Evolutionary conservation across 1,140 invertebrate species (phyloP), one percentile per base, ranked within the genome.

Genomic region (Diploscapter pachys): DNA sequence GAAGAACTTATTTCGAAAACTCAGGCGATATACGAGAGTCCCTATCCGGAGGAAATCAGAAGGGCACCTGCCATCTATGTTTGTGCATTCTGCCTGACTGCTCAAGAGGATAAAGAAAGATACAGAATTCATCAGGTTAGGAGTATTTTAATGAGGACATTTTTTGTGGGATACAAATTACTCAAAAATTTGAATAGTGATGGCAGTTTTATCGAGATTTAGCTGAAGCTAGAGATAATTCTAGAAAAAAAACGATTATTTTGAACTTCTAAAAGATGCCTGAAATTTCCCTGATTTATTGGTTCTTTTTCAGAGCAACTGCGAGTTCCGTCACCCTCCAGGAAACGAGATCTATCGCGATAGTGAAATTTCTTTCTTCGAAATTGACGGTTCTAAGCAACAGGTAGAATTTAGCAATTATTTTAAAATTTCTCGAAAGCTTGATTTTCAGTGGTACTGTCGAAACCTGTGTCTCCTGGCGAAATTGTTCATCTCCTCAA

Each of bases 261-360:
- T n/a, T 72, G 71, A n/a, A 5, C 55, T 3, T 13, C 59, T 56
- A 13, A 8, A 6, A 78, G 49, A 31, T n/a, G 52, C 52, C 66
- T 56, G 6, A 62, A 62, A 78, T 31, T 31, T 31, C 31, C 31
- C 31, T 31, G 53, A 69, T 57, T 13, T 77, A n/a, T 63, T 76
- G 3, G 51, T 66, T 53, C 50, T 85, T 80, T 83, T 79, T 62
- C 53, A 83, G 81, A 72, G 66, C 52, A 97, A 97, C 88, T 99
- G 96, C 85, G 93, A 93, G 86, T 87, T 97, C 68, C 89, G 92
- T 80, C 94, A 98, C 89, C 96, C 96, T 1, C 96, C 96, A 0
- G 96, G 96, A 4, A 98, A 98, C 88, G 96, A 99, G 88, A 99
- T 99, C 78, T 99, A 99, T 82, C 89, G 96, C 49, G 98, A 98